Evolutionary conservation across 2,888 invertebrate species (phyloP).

Genomic region (Acrobasis suavella): DNA sequence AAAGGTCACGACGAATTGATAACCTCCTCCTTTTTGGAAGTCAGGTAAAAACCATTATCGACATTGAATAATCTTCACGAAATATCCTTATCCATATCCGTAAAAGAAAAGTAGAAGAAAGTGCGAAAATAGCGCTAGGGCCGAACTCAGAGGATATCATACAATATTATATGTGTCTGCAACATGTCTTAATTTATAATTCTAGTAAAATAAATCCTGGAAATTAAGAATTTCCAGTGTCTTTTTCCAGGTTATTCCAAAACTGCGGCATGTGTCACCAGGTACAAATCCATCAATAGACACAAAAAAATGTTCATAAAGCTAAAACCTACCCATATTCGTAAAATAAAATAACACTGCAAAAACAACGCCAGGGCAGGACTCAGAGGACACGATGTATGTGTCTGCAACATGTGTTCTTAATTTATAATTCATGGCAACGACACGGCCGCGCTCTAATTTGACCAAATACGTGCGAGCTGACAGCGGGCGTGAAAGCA

Average conservation of each 20-base stretch:
- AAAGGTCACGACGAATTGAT: too few relatives aligned
- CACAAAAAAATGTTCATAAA: background rate
- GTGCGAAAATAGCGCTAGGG: background rate
- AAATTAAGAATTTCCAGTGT: too few relatives aligned
- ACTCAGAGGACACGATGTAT: conserved; percentile 18
- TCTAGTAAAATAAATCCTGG: too few relatives aligned
- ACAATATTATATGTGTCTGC: too few relatives aligned
- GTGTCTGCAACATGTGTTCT: conserved; percentile 25
- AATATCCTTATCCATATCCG: background rate
- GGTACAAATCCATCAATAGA: background rate
- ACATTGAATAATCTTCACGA: too few relatives aligned
- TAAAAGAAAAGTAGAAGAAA: too few relatives aligned
- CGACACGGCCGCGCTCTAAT: conserved; percentile 19
- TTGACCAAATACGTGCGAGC: conserved; percentile 22
- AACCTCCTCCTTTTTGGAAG: too few relatives aligned
- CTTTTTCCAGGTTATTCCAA: too few relatives aligned
- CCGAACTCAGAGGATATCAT: too few relatives aligned
- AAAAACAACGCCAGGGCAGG: conserved; percentile 5
- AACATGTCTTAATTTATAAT: too few relatives aligned
- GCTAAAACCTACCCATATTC: background rate
- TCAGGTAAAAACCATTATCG: too few relatives aligned
- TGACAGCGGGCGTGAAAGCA: conserved; percentile 15
- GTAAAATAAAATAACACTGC: background rate
- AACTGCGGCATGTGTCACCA: background rate
- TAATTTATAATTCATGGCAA: conserved; percentile 24